Conservation (phyloP, 1,140 invertebrate species). For the Sesamia nonagrioides region DNA sequence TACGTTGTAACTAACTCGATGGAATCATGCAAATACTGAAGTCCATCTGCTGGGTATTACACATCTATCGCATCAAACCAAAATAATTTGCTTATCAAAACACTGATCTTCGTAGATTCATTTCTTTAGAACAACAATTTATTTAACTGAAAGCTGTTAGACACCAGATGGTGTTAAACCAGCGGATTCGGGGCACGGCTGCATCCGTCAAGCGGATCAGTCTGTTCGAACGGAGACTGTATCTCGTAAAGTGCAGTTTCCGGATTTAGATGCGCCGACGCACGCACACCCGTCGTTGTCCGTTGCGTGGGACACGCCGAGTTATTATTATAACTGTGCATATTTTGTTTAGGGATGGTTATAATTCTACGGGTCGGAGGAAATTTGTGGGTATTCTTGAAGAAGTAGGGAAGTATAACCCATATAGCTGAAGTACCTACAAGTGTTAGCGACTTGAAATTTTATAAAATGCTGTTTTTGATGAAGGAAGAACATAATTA, state of each 20-base stretch:
- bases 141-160: constrained; percentile 6
- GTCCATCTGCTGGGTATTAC: not conserved
- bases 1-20: too few species aligned
- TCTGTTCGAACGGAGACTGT: constrained; percentile 53
- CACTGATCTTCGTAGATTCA: not conserved
- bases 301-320: constrained; percentile 54
- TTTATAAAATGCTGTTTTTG: too few species aligned
- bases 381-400: not conserved
- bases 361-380: not conserved
- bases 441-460: too few species aligned
- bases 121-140: not conserved
- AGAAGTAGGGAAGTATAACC: too few species aligned
- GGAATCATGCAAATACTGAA: not conserved
- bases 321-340: constrained; percentile 42
- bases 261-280: constrained; percentile 65
- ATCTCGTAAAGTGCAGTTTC: constrained; percentile 69
- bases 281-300: constrained; percentile 10
- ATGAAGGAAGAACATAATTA: too few species aligned
- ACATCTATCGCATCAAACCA: not conserved
- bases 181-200: not conserved
- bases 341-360: not conserved
- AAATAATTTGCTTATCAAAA: not conserved
- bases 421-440: too few species aligned
- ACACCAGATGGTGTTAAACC: constrained; percentile 6
- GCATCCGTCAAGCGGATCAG: constrained; percentile 31